Evolutionary conservation across 2,113 vertebrate species (phyloP).

Genomic region (Limanda limanda): DNA sequence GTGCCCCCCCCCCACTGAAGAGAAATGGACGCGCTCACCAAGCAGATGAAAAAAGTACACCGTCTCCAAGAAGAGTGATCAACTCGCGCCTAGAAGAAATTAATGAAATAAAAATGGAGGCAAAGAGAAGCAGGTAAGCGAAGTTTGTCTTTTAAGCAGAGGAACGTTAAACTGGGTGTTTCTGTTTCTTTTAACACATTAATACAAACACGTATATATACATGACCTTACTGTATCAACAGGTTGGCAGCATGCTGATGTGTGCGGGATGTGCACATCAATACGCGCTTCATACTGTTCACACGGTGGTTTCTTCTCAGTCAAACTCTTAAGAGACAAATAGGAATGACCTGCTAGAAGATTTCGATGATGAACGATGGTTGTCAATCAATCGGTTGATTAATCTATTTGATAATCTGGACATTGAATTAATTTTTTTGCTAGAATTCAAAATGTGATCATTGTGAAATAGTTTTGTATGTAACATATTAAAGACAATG

Average conservation of each 20-base stretch:
- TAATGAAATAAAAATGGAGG: neutral
- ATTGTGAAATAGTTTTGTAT: no score
- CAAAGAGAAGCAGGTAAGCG: neutral
- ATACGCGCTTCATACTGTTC: no score
- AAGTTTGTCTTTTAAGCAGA: neutral
- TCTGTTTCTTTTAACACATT: neutral
- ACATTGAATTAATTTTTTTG: no score
- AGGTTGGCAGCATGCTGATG: constrained; percentile 8
- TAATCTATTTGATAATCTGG: no score
- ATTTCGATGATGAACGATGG: no score
- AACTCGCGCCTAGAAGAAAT: constrained; percentile 38
- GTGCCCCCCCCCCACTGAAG: constrained; percentile 13
- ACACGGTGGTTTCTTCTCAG: no score
- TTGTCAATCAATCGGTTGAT: no score
- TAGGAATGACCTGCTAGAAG: no score
- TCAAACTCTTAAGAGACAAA: no score
- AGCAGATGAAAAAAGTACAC: constrained; percentile 64
- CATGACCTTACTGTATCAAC: constrained; percentile 25
- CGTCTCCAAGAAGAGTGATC: constrained; percentile 65
- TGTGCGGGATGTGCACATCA: neutral
- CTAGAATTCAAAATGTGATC: no score
- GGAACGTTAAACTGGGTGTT: neutral
- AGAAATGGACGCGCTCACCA: constrained; percentile 61
- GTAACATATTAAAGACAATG: no score
- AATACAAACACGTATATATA: neutral